Evolutionary conservation across 2,888 invertebrate species (phyloP).

Genomic region (Lagria hirta): DNA sequence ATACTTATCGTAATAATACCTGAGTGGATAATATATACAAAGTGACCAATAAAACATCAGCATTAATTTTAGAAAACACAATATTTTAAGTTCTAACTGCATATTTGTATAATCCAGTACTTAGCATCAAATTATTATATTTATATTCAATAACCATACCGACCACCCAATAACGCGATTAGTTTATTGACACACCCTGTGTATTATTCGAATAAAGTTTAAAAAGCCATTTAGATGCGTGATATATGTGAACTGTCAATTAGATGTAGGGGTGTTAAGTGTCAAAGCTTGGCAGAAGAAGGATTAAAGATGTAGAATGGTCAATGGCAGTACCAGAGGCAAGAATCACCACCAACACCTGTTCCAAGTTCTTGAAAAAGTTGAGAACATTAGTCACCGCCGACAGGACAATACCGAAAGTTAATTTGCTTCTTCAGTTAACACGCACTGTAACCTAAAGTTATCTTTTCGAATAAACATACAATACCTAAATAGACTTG

Average conservation of each 20-base stretch:
- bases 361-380: slow-evolving; percentile 33
- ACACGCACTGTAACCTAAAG: slow-evolving; percentile 38
- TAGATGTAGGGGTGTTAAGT: slow-evolving; percentile 8
- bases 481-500: slow-evolving; percentile 37
- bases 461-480: slow-evolving; percentile 38
- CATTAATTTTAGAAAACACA: too few species aligned
- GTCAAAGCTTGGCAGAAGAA: slow-evolving; percentile 11
- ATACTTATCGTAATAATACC: too few species aligned
- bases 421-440: slow-evolving; percentile 51
- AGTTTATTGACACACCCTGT: too few species aligned
- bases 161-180: too few species aligned
- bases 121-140: too few species aligned
- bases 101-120: too few species aligned
- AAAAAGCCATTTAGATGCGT: slow-evolving; percentile 2
- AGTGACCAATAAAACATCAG: too few species aligned
- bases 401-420: slow-evolving; percentile 51
- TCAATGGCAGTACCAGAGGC: slow-evolving; percentile 34
- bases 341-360: slow-evolving; percentile 44
- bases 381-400: slow-evolving; percentile 47
- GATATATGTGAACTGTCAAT: slow-evolving; percentile 13
- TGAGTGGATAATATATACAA: too few species aligned
- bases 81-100: too few species aligned
- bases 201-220: too few species aligned
- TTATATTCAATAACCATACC: too few species aligned
- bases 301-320: slow-evolving; percentile 15